Evolutionary conservation across 2,888 invertebrate genomes (phyloP).

Genomic region (Entomobrya multifasciata): DNA sequence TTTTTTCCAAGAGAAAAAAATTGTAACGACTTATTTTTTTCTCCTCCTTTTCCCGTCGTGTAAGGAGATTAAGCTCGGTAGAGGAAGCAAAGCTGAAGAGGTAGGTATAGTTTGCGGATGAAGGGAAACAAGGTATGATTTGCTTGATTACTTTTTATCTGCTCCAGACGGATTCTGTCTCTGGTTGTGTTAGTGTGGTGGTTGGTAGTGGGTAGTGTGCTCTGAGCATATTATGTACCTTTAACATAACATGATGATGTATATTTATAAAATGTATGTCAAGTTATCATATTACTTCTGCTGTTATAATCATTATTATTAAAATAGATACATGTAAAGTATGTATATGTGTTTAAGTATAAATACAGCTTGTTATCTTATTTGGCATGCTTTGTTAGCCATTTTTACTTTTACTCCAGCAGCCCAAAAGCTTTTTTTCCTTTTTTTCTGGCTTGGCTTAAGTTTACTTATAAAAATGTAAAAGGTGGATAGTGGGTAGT

Average conservation of each 20-base stretch:
- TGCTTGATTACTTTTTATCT: constrained; percentile 46
- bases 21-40: neutral
- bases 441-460: too few relatives aligned
- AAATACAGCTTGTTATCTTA: constrained; percentile 1
- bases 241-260: too few relatives aligned
- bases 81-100: neutral
- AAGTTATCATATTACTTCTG: neutral
- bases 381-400: constrained; percentile 33
- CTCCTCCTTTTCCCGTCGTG: neutral
- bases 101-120: constrained; percentile 35
- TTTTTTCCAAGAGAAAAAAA: neutral
- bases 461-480: too few relatives aligned
- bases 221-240: too few relatives aligned
- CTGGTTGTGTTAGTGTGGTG: too few relatives aligned
- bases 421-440: too few relatives aligned
- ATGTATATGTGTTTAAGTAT: neutral
- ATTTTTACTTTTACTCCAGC: too few relatives aligned
- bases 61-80: neutral
- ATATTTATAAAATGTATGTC: too few relatives aligned
- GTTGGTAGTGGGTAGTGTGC: too few relatives aligned
- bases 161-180: neutral
- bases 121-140: constrained; percentile 20
- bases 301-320: neutral
- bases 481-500: too few relatives aligned
- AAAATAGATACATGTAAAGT: too few relatives aligned